Conservation (phyloP, 2,888 invertebrate species). For the Girardia tigrina region DNA sequence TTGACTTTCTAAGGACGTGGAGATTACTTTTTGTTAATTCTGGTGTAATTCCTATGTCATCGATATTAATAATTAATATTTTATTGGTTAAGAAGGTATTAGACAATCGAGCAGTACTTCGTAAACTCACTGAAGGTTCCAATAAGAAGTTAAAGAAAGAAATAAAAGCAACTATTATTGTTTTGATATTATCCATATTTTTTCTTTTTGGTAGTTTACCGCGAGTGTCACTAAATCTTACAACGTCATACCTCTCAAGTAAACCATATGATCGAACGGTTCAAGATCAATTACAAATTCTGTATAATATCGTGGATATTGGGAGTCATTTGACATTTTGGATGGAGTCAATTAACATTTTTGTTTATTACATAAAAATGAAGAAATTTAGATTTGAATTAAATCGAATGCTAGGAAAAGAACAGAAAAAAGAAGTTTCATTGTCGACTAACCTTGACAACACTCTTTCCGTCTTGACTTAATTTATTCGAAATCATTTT, state of each 20-base stretch:
- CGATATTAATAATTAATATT: neutral
- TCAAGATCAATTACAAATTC: neutral
- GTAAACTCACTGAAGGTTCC: neutral
- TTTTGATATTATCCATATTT: constrained; percentile 9
- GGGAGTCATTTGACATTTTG: neutral
- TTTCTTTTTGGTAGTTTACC: neutral
- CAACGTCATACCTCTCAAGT: neutral
- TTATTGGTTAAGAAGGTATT: neutral
- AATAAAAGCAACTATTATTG: neutral
- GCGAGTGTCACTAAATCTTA: neutral
- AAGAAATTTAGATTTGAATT: neutral
- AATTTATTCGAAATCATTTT: too few species aligned
- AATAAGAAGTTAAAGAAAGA: neutral
- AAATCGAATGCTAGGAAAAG: too few species aligned
- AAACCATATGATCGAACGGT: neutral
- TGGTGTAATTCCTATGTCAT: neutral
- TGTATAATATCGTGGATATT: neutral
- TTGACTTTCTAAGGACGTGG: neutral
- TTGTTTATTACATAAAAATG: neutral
- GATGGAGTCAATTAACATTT: neutral
- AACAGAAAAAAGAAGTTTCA: too few species aligned
- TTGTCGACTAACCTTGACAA: too few species aligned
- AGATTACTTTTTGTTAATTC: neutral
- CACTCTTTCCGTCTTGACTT: too few species aligned
- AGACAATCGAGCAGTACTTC: neutral